Conservation (phyloP, 2,797 vertebrate species). For the Peromyscus attwateri region DNA sequence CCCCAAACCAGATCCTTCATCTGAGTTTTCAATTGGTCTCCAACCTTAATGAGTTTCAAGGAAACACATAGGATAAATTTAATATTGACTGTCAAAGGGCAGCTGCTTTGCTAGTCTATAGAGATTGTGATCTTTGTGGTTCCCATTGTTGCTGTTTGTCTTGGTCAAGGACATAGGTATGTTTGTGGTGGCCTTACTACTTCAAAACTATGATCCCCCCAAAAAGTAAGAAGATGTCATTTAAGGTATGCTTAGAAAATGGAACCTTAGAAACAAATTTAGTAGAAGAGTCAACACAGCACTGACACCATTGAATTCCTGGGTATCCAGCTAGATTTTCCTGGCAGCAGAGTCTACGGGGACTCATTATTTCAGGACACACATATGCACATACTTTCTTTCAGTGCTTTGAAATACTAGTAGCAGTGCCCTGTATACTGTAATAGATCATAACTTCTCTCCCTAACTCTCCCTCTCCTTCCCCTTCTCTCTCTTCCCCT, state of each 20-base stretch:
- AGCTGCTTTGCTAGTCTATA: not conserved
- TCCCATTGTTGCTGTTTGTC: not conserved
- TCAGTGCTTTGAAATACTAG: not conserved
- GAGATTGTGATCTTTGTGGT: not conserved
- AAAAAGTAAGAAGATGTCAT: not conserved
- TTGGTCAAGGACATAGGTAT: not conserved
- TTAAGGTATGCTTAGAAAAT: slow-evolving; percentile 11
- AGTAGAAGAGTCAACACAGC: not conserved
- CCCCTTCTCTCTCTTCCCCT: no score
- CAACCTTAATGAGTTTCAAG: not conserved
- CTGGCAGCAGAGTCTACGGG: not conserved
- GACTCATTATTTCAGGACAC: not conserved
- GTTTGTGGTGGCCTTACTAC: not conserved
- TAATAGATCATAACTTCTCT: not conserved
- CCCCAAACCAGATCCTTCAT: not conserved
- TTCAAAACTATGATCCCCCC: not conserved
- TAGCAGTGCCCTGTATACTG: not conserved
- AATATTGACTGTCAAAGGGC: not conserved
- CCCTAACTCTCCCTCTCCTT: not conserved
- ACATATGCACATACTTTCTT: not conserved
- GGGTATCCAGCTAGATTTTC: not conserved
- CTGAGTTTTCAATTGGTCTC: not conserved
- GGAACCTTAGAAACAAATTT: slow-evolving; percentile 36
- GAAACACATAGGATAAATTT: not conserved
- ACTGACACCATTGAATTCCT: not conserved